Percentiles rank a stretch among this genome's conserved stretches.
Conservation (phyloP, 2,888 invertebrate species). For the Archips crataeganus region DNA sequence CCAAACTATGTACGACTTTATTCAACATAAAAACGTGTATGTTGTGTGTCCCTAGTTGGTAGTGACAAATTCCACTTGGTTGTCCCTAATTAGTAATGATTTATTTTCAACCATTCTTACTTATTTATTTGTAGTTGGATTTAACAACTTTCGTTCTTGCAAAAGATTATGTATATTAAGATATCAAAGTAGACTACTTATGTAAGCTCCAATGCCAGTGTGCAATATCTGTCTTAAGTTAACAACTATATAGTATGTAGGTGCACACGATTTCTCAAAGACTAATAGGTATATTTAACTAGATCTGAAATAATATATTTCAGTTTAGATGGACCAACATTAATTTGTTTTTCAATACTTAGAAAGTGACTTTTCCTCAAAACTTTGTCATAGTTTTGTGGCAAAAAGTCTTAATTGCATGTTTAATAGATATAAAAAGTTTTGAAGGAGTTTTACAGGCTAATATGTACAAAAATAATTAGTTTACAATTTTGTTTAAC, state of each 20-base stretch:
- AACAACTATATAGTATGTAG: slow-evolving; percentile 24
- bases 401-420: not conserved
- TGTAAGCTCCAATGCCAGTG: slow-evolving; percentile 32
- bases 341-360: slow-evolving; percentile 4
- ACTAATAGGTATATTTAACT: slow-evolving; percentile 24
- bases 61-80: slow-evolving; percentile 8
- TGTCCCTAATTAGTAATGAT: not conserved
- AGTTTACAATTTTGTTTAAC: slow-evolving; percentile 13
- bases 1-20: slow-evolving; percentile 29
- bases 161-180: slow-evolving; percentile 15
- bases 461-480: slow-evolving; percentile 17
- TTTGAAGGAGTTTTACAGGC: not conserved
- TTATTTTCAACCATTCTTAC: slow-evolving; percentile 20
- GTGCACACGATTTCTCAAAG: slow-evolving; percentile 28
- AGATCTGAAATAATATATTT: slow-evolving; percentile 34
- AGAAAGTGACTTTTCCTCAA: slow-evolving; percentile 9
- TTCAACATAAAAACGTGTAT: not conserved
- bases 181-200: slow-evolving; percentile 28
- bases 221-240: slow-evolving; percentile 38
- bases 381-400: not conserved
- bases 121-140: slow-evolving; percentile 12
- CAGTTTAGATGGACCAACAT: slow-evolving; percentile 24
- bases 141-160: slow-evolving; percentile 19
- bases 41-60: not conserved
- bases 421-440: not conserved